Base-by-base conservation (phyloP, 2,888 invertebrate genomes). In the Amorpha juglandis region DNA sequence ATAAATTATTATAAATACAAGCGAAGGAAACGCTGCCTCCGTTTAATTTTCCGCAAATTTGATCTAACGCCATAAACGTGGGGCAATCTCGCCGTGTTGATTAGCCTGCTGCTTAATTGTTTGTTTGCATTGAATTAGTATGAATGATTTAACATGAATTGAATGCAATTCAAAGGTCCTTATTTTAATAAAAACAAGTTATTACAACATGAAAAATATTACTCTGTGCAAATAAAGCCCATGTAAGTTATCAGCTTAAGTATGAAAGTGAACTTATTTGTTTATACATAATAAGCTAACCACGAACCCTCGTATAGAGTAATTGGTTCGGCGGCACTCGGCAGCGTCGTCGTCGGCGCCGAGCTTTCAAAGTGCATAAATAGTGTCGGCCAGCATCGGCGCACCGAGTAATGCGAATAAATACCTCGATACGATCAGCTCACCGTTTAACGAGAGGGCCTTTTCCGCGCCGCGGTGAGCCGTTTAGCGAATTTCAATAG, bases 401-500 rank as follows among this genome's bases (percentile, higher is more conserved):
- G 84, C 83, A 81, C 76, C 84, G 79, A 86, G 82, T 87, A 89
- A 86, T 82, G 83, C 83, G 86, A 89, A 91, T 89, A 92, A 92
- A 92, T 91, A 91, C 88, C 83, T 86, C 83, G 88, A 91, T 90
- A 89, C 84, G 85, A 92, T 92, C 91, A 87, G 85, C 86, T 90
- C 88, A 88, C 87, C 89, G 89, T 91, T 92, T 92, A 92, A 92
- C 91, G 89, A 91, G 90, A 90, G 88, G 86, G 89, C 89, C 92
- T 91, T 92, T 93, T 91, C 92, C 91, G 87, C 90, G 87, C 89
- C 89, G 91, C 89, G 89, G 91, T 87, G 90, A 92, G 88, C 90
- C 90, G 88, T 93, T 93, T 92, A 92, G 92, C 92, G 91, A 92
- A 92, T 92, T 92, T 93, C 92, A 92, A 93, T 92, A 93, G 92